These are phyloP conservation scores for Adrianichthys oophorus DNA, from an alignment of 2,797 vertebrate genomes.

Conservation along the genomic window DNA sequence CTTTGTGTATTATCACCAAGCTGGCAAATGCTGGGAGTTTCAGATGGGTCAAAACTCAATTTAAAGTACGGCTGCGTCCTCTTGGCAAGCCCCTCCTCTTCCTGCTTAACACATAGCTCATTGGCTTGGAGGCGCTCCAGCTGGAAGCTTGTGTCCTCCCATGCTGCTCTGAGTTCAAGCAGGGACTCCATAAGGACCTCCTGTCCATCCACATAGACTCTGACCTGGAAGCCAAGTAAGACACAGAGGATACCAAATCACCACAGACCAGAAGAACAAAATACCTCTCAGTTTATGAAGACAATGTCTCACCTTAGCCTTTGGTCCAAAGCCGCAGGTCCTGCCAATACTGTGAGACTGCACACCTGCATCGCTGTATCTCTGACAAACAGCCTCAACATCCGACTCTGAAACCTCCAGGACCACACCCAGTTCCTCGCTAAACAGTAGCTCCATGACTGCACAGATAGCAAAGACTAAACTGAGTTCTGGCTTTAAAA, in stretches of 20 bases:
- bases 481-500: background rate
- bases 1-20: slow-evolving; percentile 66
- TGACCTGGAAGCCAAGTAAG: slow-evolving; percentile 67
- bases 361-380: slow-evolving; percentile 77
- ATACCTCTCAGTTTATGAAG: background rate
- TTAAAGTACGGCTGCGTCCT: slow-evolving; percentile 81
- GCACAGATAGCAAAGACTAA: background rate
- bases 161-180: slow-evolving; percentile 79
- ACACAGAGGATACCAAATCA: background rate
- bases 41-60: slow-evolving; percentile 80
- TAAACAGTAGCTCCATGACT: slow-evolving; percentile 87
- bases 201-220: slow-evolving; percentile 74
- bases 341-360: slow-evolving; percentile 79
- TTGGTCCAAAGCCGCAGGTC: slow-evolving; percentile 80
- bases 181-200: slow-evolving; percentile 78
- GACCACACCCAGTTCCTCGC: slow-evolving; percentile 88
- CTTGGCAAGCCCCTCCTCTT: slow-evolving; percentile 78
- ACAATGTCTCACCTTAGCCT: slow-evolving; percentile 76
- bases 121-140: slow-evolving; percentile 86
- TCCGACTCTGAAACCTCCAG: slow-evolving; percentile 80
- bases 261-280: background rate
- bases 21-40: slow-evolving; percentile 49
- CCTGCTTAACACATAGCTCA: slow-evolving; percentile 80
- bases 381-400: slow-evolving; percentile 57
- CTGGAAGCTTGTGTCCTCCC: slow-evolving; percentile 92